Evolutionary conservation across 2,113 vertebrate genomes (phyloP), one percentile per base, ranked within the genome.

Genomic region (Peucedramus taeniatus): DNA sequence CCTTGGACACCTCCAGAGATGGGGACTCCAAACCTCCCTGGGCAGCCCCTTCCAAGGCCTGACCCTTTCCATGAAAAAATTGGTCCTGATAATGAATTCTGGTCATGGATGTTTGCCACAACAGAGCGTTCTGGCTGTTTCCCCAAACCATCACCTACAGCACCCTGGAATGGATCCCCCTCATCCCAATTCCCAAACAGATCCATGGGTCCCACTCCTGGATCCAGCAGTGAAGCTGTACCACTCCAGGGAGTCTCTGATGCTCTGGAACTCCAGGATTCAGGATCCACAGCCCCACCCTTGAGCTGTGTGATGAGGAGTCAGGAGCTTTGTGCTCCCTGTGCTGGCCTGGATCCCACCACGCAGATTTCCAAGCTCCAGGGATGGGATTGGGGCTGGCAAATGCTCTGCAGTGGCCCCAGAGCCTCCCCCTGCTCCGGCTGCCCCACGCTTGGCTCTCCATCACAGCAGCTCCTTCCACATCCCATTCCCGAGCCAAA

Each of bases 51-150:
- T 6, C 40, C 57, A 35, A 10, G 1, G 11, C n/a, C 65, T 71
- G 56, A 14, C 40, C n/a, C 16, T 54, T 54, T 63, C 65, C 49
- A 42, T 7, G 57, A 6, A 27, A 13, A 63, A 49, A 61, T 11
- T 40, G 16, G 8, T 49, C 21, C 75, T 12, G 11, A 31, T 47
- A 12, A 27, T 15, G 1, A 8, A 14, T 42, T 44, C 63, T 56
- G 60, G 40, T 44, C 26, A 3, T 0, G 0, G 22, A 7, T 1
- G 0, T 54, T 68, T 37, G 26, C 65, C 22, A 5, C 24, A 37
- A 10, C 35, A 40, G 35, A 18, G 15, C 0, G 0, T 3, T 33
- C 45, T 1, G 9, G 40, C 26, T 22, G 6, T 39, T 53, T 57
- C 16, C 42, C 33, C 17, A 13, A 27, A 16, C 27, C 45, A 10